These are phyloP conservation scores for Otocyon megalotis DNA, from an alignment of 2,113 vertebrate genomes.

Conservation along the genomic window DNA sequence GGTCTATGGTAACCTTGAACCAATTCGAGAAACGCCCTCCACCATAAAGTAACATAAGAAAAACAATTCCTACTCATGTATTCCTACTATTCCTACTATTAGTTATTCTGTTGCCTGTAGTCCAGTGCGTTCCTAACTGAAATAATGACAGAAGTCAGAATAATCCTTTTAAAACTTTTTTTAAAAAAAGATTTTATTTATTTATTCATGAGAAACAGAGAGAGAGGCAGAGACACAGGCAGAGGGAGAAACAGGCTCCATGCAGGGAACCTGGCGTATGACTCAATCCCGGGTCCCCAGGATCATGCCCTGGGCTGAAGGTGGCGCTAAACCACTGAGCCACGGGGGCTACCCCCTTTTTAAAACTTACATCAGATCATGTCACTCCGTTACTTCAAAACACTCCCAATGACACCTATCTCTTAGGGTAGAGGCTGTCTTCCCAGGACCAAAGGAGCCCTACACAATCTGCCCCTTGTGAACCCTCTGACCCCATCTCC, in stretches of 20 bases:
- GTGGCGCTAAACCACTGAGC: no score
- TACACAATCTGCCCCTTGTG: no score
- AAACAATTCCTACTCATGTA: neutral
- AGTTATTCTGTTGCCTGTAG: neutral
- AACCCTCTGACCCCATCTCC: neutral
- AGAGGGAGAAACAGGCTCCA: no score
- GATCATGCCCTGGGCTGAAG: no score
- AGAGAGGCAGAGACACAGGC: no score
- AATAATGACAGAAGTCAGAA: neutral
- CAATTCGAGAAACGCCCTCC: neutral
- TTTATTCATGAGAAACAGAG: no score
- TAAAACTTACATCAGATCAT: neutral
- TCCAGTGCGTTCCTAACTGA: neutral
- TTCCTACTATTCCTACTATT: neutral
- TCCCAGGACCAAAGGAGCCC: neutral
- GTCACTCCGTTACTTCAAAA: neutral
- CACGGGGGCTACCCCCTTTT: neutral
- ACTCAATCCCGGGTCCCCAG: no score
- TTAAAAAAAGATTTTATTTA: no score
- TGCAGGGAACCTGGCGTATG: no score
- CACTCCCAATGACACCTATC: neutral
- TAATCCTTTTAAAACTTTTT: neutral
- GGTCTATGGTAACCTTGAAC: neutral
- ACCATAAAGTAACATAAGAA: neutral
- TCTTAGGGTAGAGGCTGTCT: neutral